Evolutionary conservation across 2,888 invertebrate species (phyloP), one percentile per base, ranked within the genome.

Genomic region (Ligdia adustata): DNA sequence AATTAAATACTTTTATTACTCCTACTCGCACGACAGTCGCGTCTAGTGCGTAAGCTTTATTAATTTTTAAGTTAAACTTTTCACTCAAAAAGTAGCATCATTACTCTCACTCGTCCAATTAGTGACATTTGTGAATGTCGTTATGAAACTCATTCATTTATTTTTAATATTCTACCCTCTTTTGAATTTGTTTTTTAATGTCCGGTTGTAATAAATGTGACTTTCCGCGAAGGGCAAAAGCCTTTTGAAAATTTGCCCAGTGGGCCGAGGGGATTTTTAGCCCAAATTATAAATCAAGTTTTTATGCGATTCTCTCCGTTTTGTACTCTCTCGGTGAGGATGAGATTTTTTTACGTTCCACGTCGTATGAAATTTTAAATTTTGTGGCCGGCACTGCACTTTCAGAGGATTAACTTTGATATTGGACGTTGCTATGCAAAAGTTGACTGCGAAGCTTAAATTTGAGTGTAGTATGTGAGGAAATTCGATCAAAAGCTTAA

Each of bases 221-320:
- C 69, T 71, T 66, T 60, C 61, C 52, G 54, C 39, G 49, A 63
- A 63, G 68, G 63, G 69, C 65, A 66, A 70, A 70, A 75, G 69
- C 77, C 74, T 77, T 73, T 77, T 73, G 63, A 67, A 79, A 79
- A 80, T 78, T 77, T 72, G 69, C 69, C 65, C 69, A 60, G 59
- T 66, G 60, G 55, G 66, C 66, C 68, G 66, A 55, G 58, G 64
- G 57, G 67, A 66, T 58, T 70, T 72, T 72, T 60, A 57, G 58
- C 65, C 50, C 55, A 69, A 72, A 74, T 78, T 78, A 73, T 76
- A 75, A 81, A 81, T 78, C 75, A 75, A 66, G 69, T 75, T 75
- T 78, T 72, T 74, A 64, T 69, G 58, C 55, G 67, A 75, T 75
- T 78, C 72, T 75, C 64, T 69, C 62, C 58, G 57, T 51, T 62